Evolutionary conservation across 2,113 vertebrate genomes (phyloP).

Genomic region (Phocoena phocoena): DNA sequence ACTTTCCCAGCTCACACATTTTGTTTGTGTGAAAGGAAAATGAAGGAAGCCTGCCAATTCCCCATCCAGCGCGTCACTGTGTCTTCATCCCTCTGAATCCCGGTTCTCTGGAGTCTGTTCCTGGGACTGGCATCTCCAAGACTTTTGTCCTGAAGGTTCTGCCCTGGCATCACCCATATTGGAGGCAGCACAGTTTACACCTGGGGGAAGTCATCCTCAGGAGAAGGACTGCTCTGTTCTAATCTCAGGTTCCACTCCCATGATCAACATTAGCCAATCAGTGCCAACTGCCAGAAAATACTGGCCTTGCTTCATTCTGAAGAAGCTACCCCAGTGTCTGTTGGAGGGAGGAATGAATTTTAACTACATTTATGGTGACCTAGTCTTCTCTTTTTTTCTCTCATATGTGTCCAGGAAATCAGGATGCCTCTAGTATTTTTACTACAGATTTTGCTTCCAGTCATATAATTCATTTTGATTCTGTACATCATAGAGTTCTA

Average conservation of each 20-base stretch:
- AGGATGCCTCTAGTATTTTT: background rate
- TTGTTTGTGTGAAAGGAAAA: background rate
- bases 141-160: background rate
- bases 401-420: background rate
- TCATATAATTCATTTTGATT: background rate
- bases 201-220: background rate
- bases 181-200: too few species aligned
- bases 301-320: background rate
- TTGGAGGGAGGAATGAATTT: background rate
- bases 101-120: background rate
- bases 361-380: background rate
- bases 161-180: background rate
- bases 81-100: background rate
- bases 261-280: background rate
- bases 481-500: background rate
- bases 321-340: background rate
- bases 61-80: background rate
- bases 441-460: background rate
- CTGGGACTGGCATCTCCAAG: background rate
- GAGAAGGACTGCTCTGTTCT: background rate
- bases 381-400: background rate
- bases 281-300: background rate
- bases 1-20: background rate
- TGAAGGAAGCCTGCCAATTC: background rate
- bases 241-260: background rate